Conservation (phyloP, 2,888 invertebrate species). For the Calliopum simillimum region DNA sequence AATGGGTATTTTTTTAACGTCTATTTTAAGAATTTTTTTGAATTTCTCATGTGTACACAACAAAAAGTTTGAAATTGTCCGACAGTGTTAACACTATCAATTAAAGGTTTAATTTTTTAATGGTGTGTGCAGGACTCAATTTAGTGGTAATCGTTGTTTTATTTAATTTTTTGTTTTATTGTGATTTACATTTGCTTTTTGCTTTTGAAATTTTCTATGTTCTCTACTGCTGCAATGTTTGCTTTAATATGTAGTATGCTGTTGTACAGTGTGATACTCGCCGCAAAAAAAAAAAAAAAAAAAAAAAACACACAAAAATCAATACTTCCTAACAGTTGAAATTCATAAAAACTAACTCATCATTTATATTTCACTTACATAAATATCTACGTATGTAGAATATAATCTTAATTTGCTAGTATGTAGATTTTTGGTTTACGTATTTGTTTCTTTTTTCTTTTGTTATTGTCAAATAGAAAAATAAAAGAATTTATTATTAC, state of each 20-base stretch:
- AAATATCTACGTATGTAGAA: no score
- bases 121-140: background rate
- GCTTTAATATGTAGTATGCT: background rate
- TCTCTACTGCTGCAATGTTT: background rate
- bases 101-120: background rate
- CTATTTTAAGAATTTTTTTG: constrained; percentile 60
- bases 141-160: background rate
- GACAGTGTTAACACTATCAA: background rate
- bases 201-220: background rate
- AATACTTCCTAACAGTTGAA: constrained; percentile 12
- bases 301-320: no score
- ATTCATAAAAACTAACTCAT: constrained; percentile 22
- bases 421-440: constrained; percentile 14
- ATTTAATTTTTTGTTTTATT: background rate
- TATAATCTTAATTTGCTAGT: background rate
- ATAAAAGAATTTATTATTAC: background rate
- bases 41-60: no score
- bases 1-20: no score
- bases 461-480: background rate
- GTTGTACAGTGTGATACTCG: no score
- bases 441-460: constrained; percentile 11
- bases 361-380: no score
- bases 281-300: background rate
- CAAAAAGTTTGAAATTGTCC: no score
- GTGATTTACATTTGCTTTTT: constrained; percentile 2